Evolutionary conservation across 2,113 vertebrate species (phyloP).

Genomic region (Jacana jacana): DNA sequence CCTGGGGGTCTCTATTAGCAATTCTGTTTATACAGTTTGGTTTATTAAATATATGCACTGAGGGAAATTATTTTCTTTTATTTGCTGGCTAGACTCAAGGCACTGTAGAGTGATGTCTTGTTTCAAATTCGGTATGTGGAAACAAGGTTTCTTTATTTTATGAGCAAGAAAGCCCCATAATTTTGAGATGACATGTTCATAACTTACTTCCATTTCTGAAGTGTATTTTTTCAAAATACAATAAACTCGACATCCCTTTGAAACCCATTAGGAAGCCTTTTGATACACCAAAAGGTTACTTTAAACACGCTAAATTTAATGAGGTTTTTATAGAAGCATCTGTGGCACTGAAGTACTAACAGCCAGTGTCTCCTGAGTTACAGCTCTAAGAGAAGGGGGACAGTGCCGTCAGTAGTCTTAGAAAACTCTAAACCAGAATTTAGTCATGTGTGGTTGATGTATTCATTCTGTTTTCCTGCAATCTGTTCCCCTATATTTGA

Average conservation of each 20-base stretch:
- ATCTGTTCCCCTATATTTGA: conserved; percentile 4
- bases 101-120: conserved; percentile 32
- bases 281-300: not conserved
- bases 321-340: not conserved
- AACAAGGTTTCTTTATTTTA: conserved; percentile 63
- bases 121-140: conserved; percentile 36
- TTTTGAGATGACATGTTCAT: conserved; percentile 24
- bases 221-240: conserved; percentile 35
- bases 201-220: conserved; percentile 57
- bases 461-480: not conserved
- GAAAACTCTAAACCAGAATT: not conserved
- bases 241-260: conserved; percentile 46
- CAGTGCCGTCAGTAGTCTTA: not conserved
- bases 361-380: not conserved
- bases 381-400: not conserved
- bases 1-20: conserved; percentile 39
- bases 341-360: not conserved
- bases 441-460: not conserved
- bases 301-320: conserved; percentile 28
- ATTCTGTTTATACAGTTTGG: conserved; percentile 47
- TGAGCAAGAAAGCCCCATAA: conserved; percentile 40
- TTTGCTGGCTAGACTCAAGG: conserved; percentile 39
- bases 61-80: conserved; percentile 60
- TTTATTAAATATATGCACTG: conserved; percentile 66
- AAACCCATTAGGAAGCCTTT: conserved; percentile 20